Evolutionary conservation across 1,140 invertebrate species (phyloP).

Genomic region (Bactericera cockerelli): DNA sequence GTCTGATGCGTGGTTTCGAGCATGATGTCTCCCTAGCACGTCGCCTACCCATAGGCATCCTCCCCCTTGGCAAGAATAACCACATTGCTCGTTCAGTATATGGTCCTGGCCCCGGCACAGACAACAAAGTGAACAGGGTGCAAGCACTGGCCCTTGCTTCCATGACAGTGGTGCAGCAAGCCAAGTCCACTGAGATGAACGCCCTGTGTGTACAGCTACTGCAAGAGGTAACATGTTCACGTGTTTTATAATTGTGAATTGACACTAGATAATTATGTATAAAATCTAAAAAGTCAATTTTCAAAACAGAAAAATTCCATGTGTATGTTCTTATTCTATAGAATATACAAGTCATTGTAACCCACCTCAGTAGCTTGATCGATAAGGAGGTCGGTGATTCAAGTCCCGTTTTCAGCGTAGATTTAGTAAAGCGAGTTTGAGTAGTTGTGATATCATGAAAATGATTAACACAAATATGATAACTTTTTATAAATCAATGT

Average conservation of each 20-base stretch:
- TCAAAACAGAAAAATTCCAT: too few relatives aligned
- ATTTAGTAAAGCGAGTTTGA: too few relatives aligned
- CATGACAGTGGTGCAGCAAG: conserved; percentile 63
- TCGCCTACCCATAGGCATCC: conserved; percentile 55
- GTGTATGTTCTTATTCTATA: too few relatives aligned
- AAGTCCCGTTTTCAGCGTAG: too few relatives aligned
- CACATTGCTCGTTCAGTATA: conserved; percentile 49
- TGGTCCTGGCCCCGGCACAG: conserved; percentile 27
- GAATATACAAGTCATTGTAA: too few relatives aligned
- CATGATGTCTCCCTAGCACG: conserved; percentile 32
- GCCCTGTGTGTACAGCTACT: conserved; percentile 62
- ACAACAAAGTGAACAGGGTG: conserved; percentile 29
- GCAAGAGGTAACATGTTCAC: conserved; percentile 24
- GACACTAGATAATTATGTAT: too few relatives aligned
- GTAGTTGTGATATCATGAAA: too few relatives aligned
- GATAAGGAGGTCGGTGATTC: too few relatives aligned
- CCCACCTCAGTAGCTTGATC: too few relatives aligned
- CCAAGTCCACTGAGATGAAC: conserved; percentile 47
- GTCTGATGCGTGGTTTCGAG: conserved; percentile 52
- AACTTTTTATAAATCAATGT: too few relatives aligned
- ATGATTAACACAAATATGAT: too few relatives aligned
- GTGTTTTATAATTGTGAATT: background rate
- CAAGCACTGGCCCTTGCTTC: conserved; percentile 58
- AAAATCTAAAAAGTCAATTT: too few relatives aligned
- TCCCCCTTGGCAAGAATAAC: conserved; percentile 71